Evolutionary conservation across 2,797 vertebrate genomes (phyloP), one percentile per base, ranked within the genome.

Genomic region (Hephaestus fuliginosus): DNA sequence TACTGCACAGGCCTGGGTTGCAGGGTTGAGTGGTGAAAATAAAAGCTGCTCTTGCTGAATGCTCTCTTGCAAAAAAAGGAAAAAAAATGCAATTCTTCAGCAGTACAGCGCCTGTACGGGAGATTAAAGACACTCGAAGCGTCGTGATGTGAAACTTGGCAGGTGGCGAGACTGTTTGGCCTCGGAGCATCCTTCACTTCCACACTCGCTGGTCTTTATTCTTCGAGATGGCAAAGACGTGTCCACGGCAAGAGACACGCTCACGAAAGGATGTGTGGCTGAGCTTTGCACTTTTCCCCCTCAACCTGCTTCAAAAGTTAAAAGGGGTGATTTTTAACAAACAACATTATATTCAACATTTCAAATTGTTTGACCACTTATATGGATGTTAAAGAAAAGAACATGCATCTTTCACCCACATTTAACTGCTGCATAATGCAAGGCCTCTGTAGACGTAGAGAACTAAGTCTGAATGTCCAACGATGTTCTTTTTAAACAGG

Each of bases 121-220:
- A 78, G 75, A 88, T 87, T 80, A 76, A 80, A 80, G 73, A 64
- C 51, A 22, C 53, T 69, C 17, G 41, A 74, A 64, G 68, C 7
- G 57, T 49, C 70, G 49, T 28, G 82, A 71, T 76, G 25, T 51
- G 49, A 70, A 39, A 81, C 61, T 81, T 81, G 82, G 76, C 86
- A 80, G 69, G 20, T 36, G 6, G 48, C 28, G 67, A 2, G 41
- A 55, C 68, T 64, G 65, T 58, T 46, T 67, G 84, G 49, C 43
- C 67, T 80, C 36, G 7, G 69, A 80, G 74, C 68, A 85, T 84
- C 62, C 49, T 63, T 89, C 77, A 76, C 66, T 62, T 80, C 57
- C 36, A 22, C 43, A 70, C 43, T 64, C 49, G 41, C 1, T 11
- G 81, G 33, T 78, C 61, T 70, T 83, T 58, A 84, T 78, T 83